Percentiles rank a stretch among this genome's conserved stretches.
These are phyloP conservation scores for Aspidiotus destructor DNA, from an alignment of 2,888 invertebrate species.

Conservation along the genomic window DNA sequence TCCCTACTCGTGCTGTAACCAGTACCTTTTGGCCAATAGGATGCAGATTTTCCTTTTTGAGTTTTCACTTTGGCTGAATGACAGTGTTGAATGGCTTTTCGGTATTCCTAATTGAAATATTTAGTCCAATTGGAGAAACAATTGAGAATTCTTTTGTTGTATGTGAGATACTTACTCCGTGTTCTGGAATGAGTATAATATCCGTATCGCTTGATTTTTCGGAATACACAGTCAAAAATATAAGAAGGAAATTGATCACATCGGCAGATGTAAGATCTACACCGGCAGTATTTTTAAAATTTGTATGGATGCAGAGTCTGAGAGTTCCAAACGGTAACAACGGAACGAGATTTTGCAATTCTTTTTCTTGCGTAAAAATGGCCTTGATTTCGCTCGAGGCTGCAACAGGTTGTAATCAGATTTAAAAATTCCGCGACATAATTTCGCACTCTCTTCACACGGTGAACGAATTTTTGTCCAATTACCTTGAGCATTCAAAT, in stretches of 20 bases:
- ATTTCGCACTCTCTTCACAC: no score
- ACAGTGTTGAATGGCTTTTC: background rate
- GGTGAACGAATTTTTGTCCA: no score
- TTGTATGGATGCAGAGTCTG: background rate
- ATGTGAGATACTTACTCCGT: no score
- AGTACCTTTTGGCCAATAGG: background rate
- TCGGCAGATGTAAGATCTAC: background rate
- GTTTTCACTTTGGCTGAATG: background rate
- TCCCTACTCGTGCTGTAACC: background rate
- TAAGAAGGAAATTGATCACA: background rate
- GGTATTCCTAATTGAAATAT: background rate
- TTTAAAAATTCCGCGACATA: no score
- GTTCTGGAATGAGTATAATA: no score
- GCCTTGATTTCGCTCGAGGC: background rate
- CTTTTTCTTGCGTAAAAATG: background rate
- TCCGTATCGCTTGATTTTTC: background rate
- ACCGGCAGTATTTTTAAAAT: background rate
- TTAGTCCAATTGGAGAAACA: no score
- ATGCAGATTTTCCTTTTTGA: background rate
- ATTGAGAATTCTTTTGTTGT: no score
- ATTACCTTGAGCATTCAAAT: no score
- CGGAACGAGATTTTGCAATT: background rate
- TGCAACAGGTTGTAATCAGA: background rate
- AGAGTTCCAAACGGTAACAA: background rate
- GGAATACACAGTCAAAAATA: background rate